A percentile compares a stretch with the other conserved stretches of the same genome.
phyloP scores from a whole-genome alignment of 1,140 invertebrate genomes.

The Wasmannia auropunctata region DNA sequence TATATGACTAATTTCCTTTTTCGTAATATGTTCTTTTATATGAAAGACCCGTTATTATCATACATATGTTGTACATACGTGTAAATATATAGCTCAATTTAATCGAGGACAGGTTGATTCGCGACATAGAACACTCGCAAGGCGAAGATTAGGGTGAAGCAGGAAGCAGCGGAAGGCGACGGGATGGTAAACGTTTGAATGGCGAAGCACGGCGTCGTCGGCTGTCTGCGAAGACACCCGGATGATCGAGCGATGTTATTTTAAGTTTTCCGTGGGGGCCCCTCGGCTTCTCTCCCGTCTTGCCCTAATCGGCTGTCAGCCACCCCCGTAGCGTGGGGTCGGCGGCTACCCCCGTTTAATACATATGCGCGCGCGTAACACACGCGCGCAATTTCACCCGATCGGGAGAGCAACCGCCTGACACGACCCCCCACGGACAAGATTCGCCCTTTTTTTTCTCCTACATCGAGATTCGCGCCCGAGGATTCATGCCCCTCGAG shows the following conservation, averaged over 20 bases:
- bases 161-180: conserved; percentile 15
- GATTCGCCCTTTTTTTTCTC: conserved; percentile 76
- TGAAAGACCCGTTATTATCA: not conserved
- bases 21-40: not conserved
- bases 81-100: not conserved
- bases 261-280: conserved; percentile 85
- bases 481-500: conserved; percentile 82
- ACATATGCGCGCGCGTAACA: conserved; percentile 42
- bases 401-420: conserved; percentile 29
- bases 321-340: conserved; percentile 63
- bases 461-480: conserved; percentile 78
- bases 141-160: conserved; percentile 32
- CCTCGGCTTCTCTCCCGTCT: conserved; percentile 71
- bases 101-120: not conserved
- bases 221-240: conserved; percentile 80
- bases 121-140: conserved; percentile 32
- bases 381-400: conserved; percentile 38
- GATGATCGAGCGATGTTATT: conserved; percentile 85
- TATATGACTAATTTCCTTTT: not conserved
- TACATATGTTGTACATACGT: not conserved
- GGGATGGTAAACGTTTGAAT: conserved; percentile 61
- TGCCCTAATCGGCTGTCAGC: conserved; percentile 84
- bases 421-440: conserved; percentile 73
- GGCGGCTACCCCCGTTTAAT: conserved; percentile 60
- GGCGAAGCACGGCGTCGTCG: conserved; percentile 68